Percentiles rank a stretch among this genome's conserved stretches.
Conservation (phyloP, 2,113 vertebrate species). For the Ailuropoda melanoleuca region DNA sequence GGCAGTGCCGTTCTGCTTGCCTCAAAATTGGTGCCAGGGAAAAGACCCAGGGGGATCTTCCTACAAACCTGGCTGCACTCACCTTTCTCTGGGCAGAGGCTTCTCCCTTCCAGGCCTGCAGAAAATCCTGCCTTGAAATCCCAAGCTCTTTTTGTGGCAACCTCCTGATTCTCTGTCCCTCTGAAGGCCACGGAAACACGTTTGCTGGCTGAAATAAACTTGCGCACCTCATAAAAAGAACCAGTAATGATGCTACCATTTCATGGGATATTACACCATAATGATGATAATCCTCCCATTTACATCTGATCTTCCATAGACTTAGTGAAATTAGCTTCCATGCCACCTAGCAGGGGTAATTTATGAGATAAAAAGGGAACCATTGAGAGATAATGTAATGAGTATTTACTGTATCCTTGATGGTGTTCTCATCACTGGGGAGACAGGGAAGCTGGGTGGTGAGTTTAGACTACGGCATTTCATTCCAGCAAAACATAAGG, state of each 20-base stretch:
- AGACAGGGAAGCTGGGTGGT: conserved; percentile 79
- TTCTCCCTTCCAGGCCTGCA: conserved; percentile 53
- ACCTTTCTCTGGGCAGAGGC: conserved; percentile 63
- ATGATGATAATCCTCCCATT: conserved; percentile 98
- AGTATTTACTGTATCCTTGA: conserved; percentile 90
- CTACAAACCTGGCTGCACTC: conserved; percentile 67
- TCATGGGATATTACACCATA: conserved; percentile 99
- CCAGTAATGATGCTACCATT: conserved; percentile 97
- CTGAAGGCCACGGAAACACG: conserved; percentile 82
- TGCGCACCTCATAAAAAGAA: conserved; percentile 93
- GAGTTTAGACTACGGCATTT: conserved; percentile 65
- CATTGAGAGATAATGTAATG: conserved; percentile 92
- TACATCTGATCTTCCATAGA: conserved; percentile 96
- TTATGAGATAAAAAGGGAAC: conserved; percentile 93
- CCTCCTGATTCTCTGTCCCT: conserved; percentile 77
- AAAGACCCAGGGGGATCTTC: conserved; percentile 46
- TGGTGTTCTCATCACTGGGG: conserved; percentile 87
- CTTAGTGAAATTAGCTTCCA: conserved; percentile 93
- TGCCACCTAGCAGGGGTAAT: conserved; percentile 94
- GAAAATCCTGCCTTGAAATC: conserved; percentile 68
- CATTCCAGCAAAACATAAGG: conserved; percentile 61
- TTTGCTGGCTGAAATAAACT: conserved; percentile 89
- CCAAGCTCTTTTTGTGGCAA: conserved; percentile 65
- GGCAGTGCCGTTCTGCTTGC: background rate
- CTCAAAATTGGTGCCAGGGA: background rate